phyloP scores from a whole-genome alignment of 2,113 vertebrate genomes.

The Platysteira castanea region DNA sequence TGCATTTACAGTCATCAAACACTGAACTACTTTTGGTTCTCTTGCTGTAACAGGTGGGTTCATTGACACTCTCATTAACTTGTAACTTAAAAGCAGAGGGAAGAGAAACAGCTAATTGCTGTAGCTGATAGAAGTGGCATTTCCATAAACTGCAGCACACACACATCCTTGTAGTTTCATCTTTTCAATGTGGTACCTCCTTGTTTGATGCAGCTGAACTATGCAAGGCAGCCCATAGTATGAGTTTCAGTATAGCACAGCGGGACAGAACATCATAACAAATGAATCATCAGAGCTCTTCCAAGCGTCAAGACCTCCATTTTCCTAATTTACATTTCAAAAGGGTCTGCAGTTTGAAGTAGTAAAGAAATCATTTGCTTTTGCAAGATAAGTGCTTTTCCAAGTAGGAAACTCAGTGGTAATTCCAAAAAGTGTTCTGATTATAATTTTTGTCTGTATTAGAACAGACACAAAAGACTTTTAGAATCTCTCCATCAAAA shows the following conservation, averaged over 20 bases:
- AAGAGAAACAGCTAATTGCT: constrained; percentile 14
- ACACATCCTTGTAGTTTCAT: not conserved
- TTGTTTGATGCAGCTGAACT: not conserved
- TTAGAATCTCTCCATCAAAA: constrained; percentile 2
- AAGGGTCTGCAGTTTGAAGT: constrained; percentile 28
- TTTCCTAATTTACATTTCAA: constrained; percentile 70
- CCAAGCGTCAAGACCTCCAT: constrained; percentile 4
- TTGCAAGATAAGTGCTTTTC: constrained; percentile 63
- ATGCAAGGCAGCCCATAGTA: not conserved
- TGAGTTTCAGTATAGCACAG: not conserved
- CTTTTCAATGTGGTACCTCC: not conserved
- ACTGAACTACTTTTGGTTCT: not conserved
- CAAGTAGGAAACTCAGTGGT: constrained; percentile 34
- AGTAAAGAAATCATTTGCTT: constrained; percentile 66
- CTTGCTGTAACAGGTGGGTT: not conserved
- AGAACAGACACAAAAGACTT: constrained; percentile 31
- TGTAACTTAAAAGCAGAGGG: constrained; percentile 2
- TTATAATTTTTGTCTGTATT: constrained; percentile 35
- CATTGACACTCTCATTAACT: not conserved
- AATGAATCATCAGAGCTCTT: constrained; percentile 51
- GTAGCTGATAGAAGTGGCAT: not conserved
- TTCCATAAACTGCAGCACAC: not conserved
- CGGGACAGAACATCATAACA: not conserved
- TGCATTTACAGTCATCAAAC: not conserved
- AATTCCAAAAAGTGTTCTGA: constrained; percentile 27